phyloP scores from a whole-genome alignment of 2,797 vertebrate genomes.

The Gambelia wislizenii region DNA sequence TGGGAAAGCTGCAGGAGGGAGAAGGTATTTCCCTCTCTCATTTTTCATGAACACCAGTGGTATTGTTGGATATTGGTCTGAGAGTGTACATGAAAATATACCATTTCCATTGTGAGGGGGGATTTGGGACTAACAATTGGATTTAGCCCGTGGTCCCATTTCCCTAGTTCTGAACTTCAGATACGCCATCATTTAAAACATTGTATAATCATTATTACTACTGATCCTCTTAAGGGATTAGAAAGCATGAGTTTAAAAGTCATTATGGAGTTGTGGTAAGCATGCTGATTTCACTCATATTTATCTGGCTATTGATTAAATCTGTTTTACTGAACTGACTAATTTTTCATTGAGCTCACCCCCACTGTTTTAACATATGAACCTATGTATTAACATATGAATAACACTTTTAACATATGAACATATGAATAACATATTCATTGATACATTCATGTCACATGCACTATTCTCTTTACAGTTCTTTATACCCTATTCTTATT shows the following conservation, averaged over 20 bases:
- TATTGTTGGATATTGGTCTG: no score
- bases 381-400: no score
- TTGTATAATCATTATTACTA: neutral
- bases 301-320: neutral
- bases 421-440: no score
- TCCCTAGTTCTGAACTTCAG: neutral
- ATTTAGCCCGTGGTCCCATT: neutral
- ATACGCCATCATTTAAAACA: neutral
- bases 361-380: neutral
- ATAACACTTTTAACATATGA: neutral
- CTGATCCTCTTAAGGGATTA: neutral
- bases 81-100: neutral
- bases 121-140: neutral
- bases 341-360: neutral
- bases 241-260: neutral
- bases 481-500: neutral
- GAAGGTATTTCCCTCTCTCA: no score
- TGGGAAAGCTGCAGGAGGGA: no score
- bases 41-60: no score
- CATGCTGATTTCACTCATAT: neutral
- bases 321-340: neutral
- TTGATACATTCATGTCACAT: neutral
- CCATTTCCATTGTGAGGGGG: neutral
- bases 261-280: neutral
- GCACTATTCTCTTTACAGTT: neutral